Conservation (phyloP, 2,797 vertebrate genomes). For the Gallinago stenura region DNA sequence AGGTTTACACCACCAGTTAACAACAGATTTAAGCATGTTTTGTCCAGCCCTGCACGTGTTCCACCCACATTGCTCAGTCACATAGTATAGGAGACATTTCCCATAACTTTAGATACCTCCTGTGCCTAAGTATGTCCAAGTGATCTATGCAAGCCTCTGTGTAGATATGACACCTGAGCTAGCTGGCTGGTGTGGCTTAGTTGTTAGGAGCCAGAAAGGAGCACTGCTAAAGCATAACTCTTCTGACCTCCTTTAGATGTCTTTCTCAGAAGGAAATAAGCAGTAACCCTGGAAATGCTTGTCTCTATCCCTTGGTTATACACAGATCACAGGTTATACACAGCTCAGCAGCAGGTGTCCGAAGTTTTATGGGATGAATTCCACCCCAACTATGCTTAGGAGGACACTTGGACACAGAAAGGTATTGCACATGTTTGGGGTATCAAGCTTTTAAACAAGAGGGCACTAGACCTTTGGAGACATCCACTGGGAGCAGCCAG, state of each 20-base stretch:
- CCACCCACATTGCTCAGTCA: background rate
- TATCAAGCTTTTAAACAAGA: background rate
- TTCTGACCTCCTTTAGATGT: background rate
- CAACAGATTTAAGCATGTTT: background rate
- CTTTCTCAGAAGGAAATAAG: background rate
- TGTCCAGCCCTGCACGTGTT: background rate
- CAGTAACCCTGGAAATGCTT: background rate
- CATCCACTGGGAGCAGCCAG: background rate
- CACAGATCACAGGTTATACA: background rate
- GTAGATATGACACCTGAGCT: background rate
- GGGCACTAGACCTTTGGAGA: background rate
- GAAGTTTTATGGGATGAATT: background rate
- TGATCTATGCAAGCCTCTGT: background rate
- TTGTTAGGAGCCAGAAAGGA: background rate
- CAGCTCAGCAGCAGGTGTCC: background rate
- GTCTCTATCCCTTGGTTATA: background rate
- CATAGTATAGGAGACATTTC: background rate
- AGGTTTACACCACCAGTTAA: background rate
- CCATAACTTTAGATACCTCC: background rate
- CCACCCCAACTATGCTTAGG: background rate
- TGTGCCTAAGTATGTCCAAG: background rate
- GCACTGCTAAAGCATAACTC: background rate
- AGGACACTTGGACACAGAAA: background rate
- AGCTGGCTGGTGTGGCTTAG: background rate
- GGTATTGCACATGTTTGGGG: background rate